Base-by-base conservation (phyloP, 2,113 vertebrate species). In the Engystomops pustulosus region DNA sequence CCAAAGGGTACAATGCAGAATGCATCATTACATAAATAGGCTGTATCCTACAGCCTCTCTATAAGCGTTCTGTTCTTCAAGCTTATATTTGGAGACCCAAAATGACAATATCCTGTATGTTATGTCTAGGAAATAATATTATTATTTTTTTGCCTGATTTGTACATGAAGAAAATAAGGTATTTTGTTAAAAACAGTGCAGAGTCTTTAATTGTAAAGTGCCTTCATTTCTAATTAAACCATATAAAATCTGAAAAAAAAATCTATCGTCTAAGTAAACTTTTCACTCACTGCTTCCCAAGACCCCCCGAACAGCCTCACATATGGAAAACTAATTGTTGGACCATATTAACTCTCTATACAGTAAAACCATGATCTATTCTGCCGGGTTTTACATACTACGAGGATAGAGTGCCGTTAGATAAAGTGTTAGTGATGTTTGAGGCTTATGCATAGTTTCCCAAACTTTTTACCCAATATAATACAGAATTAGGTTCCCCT, bases 381-480 rank as follows among this genome's bases (percentile, higher is more conserved):
- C 72, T 32, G 9, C 18, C 51, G n/a, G n/a, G 15, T 17, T 30
- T 75, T 76, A 15, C 58, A 12, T 25, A 34, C 55, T 11, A 41
- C 3, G 7, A 18, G 44, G 18, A 41, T 41, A 41, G 4, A 2
- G 8, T 27, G 14, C 14, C 27, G 27, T 49, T 72, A 49, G 1
- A 74, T 17, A 74, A 44, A 74, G 45, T 25, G 15, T 41, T 41
- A 77, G 51, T 41, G 38, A 60, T 77, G 34, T 60, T 15, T 41
- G 75, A 78, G 34, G 34, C 75, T 34, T 32, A 78, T 78, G 75
- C 75, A 78, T 78, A 78, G 75, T 78, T 38, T 76, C 41, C 20
- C 18, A 23, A 78, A 23, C 9, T 49, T 6, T 60, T 41, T 78
- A 58, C 51, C 49, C n/a, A 9, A 18, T 60, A 78, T 78, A 58